phyloP scores from a whole-genome alignment of 2,797 vertebrate genomes.

The Paramormyrops hopkinsi region DNA sequence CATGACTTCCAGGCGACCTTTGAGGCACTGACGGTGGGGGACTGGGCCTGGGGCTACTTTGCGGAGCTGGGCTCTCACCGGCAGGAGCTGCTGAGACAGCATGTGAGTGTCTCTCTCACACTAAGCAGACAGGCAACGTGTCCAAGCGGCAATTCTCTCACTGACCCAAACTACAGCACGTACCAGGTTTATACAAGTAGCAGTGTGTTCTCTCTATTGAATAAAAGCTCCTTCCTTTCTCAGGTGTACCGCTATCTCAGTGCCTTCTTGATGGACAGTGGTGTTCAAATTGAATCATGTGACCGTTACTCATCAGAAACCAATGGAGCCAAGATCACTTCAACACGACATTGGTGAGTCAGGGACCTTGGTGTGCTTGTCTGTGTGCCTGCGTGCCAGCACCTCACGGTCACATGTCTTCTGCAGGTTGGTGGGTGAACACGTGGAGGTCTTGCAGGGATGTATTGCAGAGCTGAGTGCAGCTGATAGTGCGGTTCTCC shows the following conservation, averaged over 20 bases:
- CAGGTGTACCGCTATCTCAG: slow-evolving; percentile 84
- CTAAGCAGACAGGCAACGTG: neutral
- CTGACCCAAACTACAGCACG: neutral
- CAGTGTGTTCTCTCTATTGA: neutral
- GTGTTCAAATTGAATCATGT: slow-evolving; percentile 80
- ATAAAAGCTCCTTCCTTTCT: neutral
- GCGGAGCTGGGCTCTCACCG: slow-evolving; percentile 68
- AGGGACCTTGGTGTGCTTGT: neutral
- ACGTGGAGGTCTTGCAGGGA: slow-evolving; percentile 81
- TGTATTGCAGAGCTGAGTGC: slow-evolving; percentile 84
- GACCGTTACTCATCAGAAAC: slow-evolving; percentile 85
- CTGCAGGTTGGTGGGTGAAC: slow-evolving; percentile 76
- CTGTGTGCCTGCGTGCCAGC: neutral
- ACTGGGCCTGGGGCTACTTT: slow-evolving; percentile 76
- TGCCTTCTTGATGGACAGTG: slow-evolving; percentile 82
- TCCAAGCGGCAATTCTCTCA: neutral
- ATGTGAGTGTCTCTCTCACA: slow-evolving; percentile 58
- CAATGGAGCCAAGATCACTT: slow-evolving; percentile 84
- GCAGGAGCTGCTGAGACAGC: slow-evolving; percentile 79
- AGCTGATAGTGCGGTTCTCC: slow-evolving; percentile 70
- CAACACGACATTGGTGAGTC: slow-evolving; percentile 76
- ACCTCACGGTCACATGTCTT: neutral
- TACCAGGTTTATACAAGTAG: neutral
- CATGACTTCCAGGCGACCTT: slow-evolving; percentile 77
- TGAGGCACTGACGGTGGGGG: slow-evolving; percentile 75